Conservation (phyloP, 2,797 vertebrate species). For the Rhinatrema bivittatum region DNA sequence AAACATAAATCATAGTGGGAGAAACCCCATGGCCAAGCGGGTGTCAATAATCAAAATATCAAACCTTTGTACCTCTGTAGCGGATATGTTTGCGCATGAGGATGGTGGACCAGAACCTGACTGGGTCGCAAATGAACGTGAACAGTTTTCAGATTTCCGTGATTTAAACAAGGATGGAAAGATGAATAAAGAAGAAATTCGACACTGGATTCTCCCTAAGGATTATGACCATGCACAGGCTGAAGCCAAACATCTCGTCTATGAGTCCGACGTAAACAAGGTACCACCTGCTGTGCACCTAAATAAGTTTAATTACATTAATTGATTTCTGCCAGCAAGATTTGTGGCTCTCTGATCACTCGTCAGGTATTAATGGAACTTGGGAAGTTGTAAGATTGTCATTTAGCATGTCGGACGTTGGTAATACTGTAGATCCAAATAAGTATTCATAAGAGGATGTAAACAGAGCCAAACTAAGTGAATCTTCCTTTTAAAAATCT, state of each 20-base stretch:
- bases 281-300: too few relatives aligned
- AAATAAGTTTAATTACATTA: neutral
- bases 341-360: neutral
- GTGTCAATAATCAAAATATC: too few relatives aligned
- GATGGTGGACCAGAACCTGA: conserved; percentile 88
- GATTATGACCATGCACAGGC: conserved; percentile 94
- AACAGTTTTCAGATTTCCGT: conserved; percentile 93
- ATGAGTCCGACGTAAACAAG: conserved; percentile 90
- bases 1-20: too few relatives aligned
- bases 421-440: too few relatives aligned
- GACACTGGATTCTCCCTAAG: conserved; percentile 93
- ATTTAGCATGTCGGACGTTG: too few relatives aligned
- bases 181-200: conserved; percentile 90
- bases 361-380: neutral
- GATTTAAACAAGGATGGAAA: conserved; percentile 96
- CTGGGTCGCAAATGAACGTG: conserved; percentile 88
- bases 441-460: too few relatives aligned
- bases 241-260: conserved; percentile 88
- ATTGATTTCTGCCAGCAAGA: neutral
- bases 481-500: too few relatives aligned
- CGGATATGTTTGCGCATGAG: conserved; percentile 95
- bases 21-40: too few relatives aligned
- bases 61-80: conserved; percentile 55
- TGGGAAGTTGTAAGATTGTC: neutral
- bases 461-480: too few relatives aligned